Evolutionary conservation across 1,140 invertebrate genomes (phyloP).

Genomic region (Drosophila malerkotliana): DNA sequence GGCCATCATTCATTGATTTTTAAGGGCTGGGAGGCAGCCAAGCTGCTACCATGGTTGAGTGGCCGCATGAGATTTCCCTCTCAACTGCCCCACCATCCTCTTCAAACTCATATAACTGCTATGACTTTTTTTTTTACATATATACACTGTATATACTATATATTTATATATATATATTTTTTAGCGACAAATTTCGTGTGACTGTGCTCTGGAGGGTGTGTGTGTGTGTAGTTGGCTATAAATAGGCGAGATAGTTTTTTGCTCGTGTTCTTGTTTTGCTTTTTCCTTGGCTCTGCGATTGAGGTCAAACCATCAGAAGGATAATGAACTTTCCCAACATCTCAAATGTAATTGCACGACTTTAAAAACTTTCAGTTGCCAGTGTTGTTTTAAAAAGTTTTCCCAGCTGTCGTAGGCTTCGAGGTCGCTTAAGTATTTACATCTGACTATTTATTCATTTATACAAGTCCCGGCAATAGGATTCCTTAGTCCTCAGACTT

Average conservation of each 20-base stretch:
- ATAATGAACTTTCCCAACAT: conserved; percentile 75
- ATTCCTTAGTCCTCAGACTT: conserved; percentile 3
- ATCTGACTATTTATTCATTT: conserved; percentile 39
- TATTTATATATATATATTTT: neutral
- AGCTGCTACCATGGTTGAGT: conserved; percentile 38
- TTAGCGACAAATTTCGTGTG: conserved; percentile 39
- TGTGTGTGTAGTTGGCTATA: conserved; percentile 54
- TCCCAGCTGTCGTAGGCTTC: conserved; percentile 9
- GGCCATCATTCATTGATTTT: conserved; percentile 64
- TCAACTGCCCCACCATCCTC: neutral
- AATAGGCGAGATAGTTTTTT: conserved; percentile 75
- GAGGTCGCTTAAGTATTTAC: conserved; percentile 6
- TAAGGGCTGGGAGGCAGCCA: conserved; percentile 37
- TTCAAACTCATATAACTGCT: conserved; percentile 50
- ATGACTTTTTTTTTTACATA: conserved; percentile 3
- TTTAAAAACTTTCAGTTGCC: conserved; percentile 53
- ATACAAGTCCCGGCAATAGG: conserved; percentile 11
- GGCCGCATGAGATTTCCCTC: conserved; percentile 34
- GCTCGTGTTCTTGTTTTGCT: conserved; percentile 54
- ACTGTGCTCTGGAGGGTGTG: conserved; percentile 3
- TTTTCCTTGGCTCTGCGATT: conserved; percentile 56
- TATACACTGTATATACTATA: neutral
- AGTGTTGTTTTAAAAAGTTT: conserved; percentile 36
- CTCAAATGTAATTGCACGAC: conserved; percentile 51
- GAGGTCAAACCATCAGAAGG: conserved; percentile 71